Percentiles rank a stretch among this genome's conserved stretches.
phyloP scores from a whole-genome alignment of 1,140 invertebrate genomes.

The Macrosteles quadrilineatus region DNA sequence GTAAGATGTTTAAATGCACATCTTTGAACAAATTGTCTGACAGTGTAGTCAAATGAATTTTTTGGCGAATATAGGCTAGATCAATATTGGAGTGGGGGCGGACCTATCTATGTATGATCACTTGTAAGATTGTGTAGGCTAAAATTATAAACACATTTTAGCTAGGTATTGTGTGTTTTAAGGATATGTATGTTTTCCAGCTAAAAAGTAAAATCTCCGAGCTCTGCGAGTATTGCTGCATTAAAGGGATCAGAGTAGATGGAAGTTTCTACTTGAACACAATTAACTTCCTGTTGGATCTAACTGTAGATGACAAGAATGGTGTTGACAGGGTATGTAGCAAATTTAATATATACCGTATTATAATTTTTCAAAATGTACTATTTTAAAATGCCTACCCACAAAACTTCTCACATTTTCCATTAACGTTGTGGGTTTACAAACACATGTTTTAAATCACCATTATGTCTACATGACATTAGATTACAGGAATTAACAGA shows the following conservation, averaged over 20 bases:
- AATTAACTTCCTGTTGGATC: background rate
- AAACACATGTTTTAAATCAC: background rate
- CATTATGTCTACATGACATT: background rate
- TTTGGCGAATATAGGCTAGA: too few species aligned
- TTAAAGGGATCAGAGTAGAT: background rate
- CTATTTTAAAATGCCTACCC: background rate
- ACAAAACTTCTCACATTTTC: background rate
- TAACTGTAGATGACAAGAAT: background rate
- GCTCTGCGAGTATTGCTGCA: constrained; percentile 3
- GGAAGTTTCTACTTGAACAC: constrained; percentile 5
- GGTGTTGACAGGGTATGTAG: background rate
- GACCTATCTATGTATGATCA: too few species aligned
- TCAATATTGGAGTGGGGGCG: too few species aligned
- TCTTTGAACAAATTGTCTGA: too few species aligned
- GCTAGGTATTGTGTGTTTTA: too few species aligned
- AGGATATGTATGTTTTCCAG: constrained; percentile 2
- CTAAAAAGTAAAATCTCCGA: background rate
- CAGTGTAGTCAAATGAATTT: too few species aligned
- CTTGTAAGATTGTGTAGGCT: too few species aligned
- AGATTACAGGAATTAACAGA: too few species aligned
- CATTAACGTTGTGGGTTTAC: background rate
- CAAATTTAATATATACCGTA: background rate
- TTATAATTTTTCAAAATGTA: background rate
- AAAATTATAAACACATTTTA: too few species aligned
- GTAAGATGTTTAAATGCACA: too few species aligned